Percentiles rank a stretch among this genome's conserved stretches.
Conservation (phyloP, 2,888 invertebrate species). For the Dastarcus helophoroides region DNA sequence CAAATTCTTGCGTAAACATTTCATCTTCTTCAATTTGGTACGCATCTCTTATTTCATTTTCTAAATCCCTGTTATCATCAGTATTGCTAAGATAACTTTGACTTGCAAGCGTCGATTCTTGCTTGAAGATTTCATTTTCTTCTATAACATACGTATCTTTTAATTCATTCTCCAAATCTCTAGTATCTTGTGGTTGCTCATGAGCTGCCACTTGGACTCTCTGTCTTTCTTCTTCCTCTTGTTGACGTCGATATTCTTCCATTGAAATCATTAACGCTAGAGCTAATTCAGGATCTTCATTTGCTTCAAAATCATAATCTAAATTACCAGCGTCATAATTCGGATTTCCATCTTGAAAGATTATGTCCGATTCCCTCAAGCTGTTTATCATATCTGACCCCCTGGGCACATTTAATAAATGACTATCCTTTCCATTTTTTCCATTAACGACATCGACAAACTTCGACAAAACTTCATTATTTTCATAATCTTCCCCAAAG, state of each 20-base stretch:
- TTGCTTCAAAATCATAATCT: not conserved
- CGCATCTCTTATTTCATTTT: too few species aligned
- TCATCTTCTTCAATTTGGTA: too few species aligned
- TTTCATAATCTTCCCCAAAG: not conserved
- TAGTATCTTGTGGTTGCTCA: too few species aligned
- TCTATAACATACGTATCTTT: too few species aligned
- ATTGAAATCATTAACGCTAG: not conserved
- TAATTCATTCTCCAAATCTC: too few species aligned
- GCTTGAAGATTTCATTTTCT: too few species aligned
- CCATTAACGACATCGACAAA: not conserved
- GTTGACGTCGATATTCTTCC: not conserved
- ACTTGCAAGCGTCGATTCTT: too few species aligned
- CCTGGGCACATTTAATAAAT: not conserved
- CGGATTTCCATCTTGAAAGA: not conserved
- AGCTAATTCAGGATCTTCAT: slow-evolving; percentile 1
- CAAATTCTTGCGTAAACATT: too few species aligned
- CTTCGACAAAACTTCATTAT: not conserved
- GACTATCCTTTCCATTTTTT: too few species aligned
- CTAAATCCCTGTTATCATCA: too few species aligned
- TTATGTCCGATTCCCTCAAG: not conserved
- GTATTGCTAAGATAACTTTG: too few species aligned
- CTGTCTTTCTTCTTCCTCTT: not conserved
- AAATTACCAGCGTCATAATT: not conserved
- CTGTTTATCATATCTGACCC: not conserved
- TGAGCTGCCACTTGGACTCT: not conserved